Percentiles rank a stretch among this genome's conserved stretches.
Evolutionary conservation across 2,888 invertebrate genomes (phyloP).

Genomic region (Rhingia campestris): DNA sequence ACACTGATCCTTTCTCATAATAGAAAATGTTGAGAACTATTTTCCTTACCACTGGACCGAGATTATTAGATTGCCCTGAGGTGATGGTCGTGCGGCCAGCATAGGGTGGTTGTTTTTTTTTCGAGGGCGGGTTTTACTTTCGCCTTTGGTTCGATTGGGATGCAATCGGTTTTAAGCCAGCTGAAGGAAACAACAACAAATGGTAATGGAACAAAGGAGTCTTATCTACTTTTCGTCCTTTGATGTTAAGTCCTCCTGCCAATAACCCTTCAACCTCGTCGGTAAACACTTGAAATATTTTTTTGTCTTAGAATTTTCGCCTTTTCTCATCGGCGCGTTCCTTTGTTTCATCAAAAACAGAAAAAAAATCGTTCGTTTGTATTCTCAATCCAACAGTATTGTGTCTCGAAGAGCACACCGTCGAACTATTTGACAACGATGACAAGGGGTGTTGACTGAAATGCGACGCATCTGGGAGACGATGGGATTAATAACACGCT

Average conservation of each 20-base stretch:
- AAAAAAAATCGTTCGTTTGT: slow-evolving; percentile 10
- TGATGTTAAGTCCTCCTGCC: slow-evolving; percentile 29
- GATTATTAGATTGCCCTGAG: slow-evolving; percentile 60
- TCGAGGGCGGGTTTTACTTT: slow-evolving; percentile 28
- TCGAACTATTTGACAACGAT: neutral
- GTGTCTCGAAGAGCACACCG: neutral
- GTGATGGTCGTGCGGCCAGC: neutral
- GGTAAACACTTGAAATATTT: slow-evolving; percentile 30
- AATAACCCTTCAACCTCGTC: slow-evolving; percentile 6
- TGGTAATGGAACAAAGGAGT: slow-evolving; percentile 37
- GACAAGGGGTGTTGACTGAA: neutral
- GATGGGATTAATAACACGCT: slow-evolving; percentile 44
- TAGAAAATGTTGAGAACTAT: slow-evolving; percentile 58
- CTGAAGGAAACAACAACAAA: slow-evolving; percentile 2
- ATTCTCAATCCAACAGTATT: neutral
- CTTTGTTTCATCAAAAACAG: slow-evolving; percentile 23
- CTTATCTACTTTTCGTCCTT: slow-evolving; percentile 37
- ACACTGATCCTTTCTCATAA: slow-evolving; percentile 51
- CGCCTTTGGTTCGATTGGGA: slow-evolving; percentile 51
- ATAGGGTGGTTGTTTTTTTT: slow-evolving; percentile 1
- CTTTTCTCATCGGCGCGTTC: slow-evolving; percentile 25
- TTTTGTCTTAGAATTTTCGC: slow-evolving; percentile 5
- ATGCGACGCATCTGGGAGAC: slow-evolving; percentile 9
- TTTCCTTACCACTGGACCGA: slow-evolving; percentile 63
- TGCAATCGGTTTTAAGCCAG: slow-evolving; percentile 50